Evolutionary conservation across 2,113 vertebrate species (phyloP).

Genomic region (Indicator indicator): DNA sequence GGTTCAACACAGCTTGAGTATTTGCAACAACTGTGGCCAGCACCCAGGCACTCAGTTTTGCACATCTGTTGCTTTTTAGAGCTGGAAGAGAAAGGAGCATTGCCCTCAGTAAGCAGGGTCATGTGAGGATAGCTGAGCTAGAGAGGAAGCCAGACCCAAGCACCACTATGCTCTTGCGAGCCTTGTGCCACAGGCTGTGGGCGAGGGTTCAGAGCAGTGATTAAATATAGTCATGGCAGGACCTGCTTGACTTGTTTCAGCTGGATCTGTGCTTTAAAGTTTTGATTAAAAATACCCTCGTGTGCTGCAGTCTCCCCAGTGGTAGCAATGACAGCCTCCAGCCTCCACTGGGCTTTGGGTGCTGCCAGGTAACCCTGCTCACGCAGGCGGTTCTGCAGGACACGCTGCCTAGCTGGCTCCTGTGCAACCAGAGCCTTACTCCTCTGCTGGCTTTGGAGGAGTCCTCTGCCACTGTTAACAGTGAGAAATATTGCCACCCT

Average conservation of each 20-base stretch:
- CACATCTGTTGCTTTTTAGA: neutral
- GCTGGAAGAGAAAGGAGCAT: neutral
- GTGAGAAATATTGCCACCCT: neutral
- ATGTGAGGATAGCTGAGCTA: neutral
- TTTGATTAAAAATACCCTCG: neutral
- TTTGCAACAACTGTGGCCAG: neutral
- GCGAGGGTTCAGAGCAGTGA: neutral
- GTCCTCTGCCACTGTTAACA: neutral
- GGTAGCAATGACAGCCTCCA: fast-evolving
- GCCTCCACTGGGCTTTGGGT: fast-evolving
- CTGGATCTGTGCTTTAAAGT: neutral
- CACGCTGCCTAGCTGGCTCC: fast-evolving
- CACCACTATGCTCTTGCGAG: neutral
- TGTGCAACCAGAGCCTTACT: fast-evolving
- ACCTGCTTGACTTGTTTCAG: constrained; percentile 38
- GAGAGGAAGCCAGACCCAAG: neutral
- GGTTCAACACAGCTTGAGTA: neutral
- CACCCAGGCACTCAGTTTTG: neutral
- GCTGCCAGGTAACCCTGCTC: neutral
- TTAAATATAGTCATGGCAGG: constrained; percentile 33
- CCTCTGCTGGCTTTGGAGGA: fast-evolving
- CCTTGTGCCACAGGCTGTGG: neutral
- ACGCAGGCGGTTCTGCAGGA: fast-evolving
- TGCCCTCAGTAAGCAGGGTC: neutral
- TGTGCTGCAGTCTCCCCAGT: fast-evolving